phyloP scores from a whole-genome alignment of 2,888 invertebrate genomes.

The Drosophila maculinotata region DNA sequence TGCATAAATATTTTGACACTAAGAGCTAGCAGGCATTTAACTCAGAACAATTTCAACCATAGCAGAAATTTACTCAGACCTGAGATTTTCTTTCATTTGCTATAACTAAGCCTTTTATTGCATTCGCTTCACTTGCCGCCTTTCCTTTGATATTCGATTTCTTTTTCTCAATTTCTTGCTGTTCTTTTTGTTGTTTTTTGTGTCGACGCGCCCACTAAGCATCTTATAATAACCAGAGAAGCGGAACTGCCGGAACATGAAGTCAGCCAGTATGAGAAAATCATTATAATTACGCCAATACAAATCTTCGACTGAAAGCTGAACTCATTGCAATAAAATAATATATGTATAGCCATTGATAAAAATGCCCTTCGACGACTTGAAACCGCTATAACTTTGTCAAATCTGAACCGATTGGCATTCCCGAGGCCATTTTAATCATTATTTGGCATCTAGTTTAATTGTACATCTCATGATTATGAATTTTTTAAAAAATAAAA shows the following conservation, averaged over 20 bases:
- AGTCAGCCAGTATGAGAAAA: conserved; percentile 4
- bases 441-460: no score
- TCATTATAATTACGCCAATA: conserved; percentile 40
- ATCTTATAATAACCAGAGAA: conserved; percentile 45
- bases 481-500: no score
- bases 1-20: conserved; percentile 79
- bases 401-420: no score
- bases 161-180: conserved; percentile 8
- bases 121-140: conserved; percentile 65
- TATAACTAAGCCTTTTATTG: conserved; percentile 66
- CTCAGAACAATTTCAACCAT: conserved; percentile 4
- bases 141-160: conserved; percentile 48
- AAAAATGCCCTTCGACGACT: no score
- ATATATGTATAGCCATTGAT: no score
- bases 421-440: no score
- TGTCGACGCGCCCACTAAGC: conserved; percentile 59
- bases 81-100: conserved; percentile 54
- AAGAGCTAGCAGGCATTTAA: conserved; percentile 37
- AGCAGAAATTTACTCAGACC: conserved; percentile 14
- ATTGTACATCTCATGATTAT: no score
- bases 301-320: conserved; percentile 4
- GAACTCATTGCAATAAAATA: conserved; percentile 44
- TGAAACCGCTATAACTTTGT: no score
- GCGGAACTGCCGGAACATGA: conserved; percentile 34
- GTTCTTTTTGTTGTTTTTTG: conserved; percentile 3